Evolutionary conservation across 1,140 invertebrate species (phyloP), one percentile per base, ranked within the genome.

Genomic region (Psilanteris sp.): DNA sequence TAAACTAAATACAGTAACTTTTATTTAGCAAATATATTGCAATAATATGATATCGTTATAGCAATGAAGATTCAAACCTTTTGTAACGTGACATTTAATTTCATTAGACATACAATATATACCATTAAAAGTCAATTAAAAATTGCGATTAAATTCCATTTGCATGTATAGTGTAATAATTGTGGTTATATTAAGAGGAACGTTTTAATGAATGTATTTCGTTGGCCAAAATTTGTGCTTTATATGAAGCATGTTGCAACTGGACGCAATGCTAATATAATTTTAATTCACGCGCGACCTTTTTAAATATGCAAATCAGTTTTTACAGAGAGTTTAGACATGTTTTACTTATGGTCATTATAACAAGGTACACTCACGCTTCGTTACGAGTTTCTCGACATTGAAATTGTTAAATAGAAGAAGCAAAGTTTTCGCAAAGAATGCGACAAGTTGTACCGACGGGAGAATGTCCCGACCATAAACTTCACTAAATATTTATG

Each of bases 401-500:
- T 44, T 59, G 36, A 39, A 24, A 61, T 44, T 46, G 43, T 70
- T 44, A 70, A 61, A 15, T 61, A 54, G 37, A 50, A 70, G 36
- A 59, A 20, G 46, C 34, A 44, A 59, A 43, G 36, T 70, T 70
- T 57, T 55, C 37, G 52, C 43, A 50, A 55, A 46, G 29, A 37
- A 62, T 32, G 46, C 36, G 37, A 44, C 44, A 70, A 52, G 18
- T 4, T 8, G 3, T 9, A 16, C 46, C 44, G 29, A 54, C 36
- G 16, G 29, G 36, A 61, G 52, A 34, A 39, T 31, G 36, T 37
- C 29, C 27, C 32, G 18, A 27, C 39, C 18, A 36, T 71, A 71
- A 71, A 72, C 57, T 64, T 72, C 59, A 16, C 57, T 39, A 13
- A 39, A 57, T 46, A 72, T 72, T 72, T 72, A 72, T 50, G 50